These are phyloP conservation scores for Nemoura dubitans DNA, from an alignment of 2,888 invertebrate genomes.

Conservation along the genomic window DNA sequence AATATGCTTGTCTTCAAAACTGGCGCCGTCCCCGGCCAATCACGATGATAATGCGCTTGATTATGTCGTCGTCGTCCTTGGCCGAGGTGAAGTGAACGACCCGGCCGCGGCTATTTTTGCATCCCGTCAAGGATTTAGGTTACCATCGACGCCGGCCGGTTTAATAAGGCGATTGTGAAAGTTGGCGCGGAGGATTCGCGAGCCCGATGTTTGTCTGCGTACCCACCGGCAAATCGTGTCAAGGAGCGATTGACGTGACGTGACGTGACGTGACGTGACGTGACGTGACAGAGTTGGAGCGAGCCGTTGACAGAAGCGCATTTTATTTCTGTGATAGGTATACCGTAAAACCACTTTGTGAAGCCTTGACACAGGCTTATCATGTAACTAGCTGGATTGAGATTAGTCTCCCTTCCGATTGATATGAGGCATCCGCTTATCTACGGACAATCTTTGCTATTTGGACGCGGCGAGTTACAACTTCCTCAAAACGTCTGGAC, in stretches of 20 bases:
- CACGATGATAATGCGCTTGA: not conserved
- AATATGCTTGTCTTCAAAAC: not conserved
- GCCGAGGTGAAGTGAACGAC: not conserved
- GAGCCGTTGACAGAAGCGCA: no score
- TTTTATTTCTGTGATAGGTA: no score
- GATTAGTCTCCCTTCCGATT: no score
- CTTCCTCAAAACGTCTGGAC: no score
- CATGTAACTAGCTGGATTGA: no score
- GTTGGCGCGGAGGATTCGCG: not conserved
- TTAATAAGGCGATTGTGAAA: not conserved
- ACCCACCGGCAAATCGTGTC: not conserved
- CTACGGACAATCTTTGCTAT: no score
- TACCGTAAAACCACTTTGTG: no score
- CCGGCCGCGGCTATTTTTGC: not conserved
- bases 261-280: no score
- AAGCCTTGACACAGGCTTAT: no score
- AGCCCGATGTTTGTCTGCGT: not conserved
- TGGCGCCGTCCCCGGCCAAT: not conserved
- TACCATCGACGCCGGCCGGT: not conserved
- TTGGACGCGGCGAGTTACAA: no score
- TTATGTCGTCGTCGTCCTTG: not conserved
- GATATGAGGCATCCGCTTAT: no score
- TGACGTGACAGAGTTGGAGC: no score
- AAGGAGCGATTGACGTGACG: not conserved
- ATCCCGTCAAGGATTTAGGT: slow-evolving; percentile 7